phyloP scores from a whole-genome alignment of 2,797 vertebrate species.

The Neopelma chrysocephalum region DNA sequence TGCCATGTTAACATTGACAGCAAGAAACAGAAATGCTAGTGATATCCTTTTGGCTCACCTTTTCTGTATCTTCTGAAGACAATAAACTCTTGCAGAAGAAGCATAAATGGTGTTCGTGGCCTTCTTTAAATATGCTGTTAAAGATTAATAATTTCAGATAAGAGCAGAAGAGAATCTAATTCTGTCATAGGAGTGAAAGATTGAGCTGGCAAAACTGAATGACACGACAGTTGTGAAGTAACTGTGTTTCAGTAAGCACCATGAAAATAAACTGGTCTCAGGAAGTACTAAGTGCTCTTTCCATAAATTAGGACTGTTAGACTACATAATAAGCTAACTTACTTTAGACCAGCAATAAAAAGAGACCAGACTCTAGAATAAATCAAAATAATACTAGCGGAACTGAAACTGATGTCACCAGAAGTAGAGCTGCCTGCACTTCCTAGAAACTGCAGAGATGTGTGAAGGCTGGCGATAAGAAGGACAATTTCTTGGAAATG shows the following conservation, averaged over 20 bases:
- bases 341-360: neutral
- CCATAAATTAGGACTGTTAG: neutral
- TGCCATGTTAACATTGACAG: neutral
- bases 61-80: neutral
- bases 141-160: neutral
- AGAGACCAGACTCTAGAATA: neutral
- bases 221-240: neutral
- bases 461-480: neutral
- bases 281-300: neutral
- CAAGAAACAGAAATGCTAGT: neutral
- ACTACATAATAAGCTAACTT: neutral
- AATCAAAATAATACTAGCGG: neutral
- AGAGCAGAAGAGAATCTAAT: neutral
- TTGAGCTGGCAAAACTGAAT: neutral
- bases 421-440: neutral
- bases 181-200: neutral
- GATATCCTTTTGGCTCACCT: fast-evolving
- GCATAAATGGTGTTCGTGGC: neutral
- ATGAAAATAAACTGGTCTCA: neutral
- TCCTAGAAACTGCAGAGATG: neutral
- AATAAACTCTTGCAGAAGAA: neutral
- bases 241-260: neutral
- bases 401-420: neutral
- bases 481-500: neutral
- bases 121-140: neutral